These are phyloP conservation scores for Ichneumon xanthorius DNA, from an alignment of 2,888 invertebrate species.

Conservation along the genomic window DNA sequence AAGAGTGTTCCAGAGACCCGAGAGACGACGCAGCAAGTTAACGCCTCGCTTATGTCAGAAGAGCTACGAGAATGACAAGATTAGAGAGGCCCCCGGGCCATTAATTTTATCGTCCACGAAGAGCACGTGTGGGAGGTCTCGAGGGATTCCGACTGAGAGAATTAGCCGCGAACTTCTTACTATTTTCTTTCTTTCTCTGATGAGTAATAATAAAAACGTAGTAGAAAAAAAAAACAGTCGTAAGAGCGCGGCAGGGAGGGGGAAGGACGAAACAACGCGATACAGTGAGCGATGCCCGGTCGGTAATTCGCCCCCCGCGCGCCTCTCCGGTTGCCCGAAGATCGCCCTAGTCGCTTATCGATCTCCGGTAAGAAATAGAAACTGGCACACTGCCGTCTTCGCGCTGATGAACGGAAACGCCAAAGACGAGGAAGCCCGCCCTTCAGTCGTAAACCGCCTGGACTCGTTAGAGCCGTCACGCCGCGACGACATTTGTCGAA, in stretches of 20 bases:
- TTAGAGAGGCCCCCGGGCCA: slow-evolving; percentile 24
- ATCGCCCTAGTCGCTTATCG: slow-evolving; percentile 9
- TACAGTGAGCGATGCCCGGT: neutral
- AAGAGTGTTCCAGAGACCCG: slow-evolving; percentile 4
- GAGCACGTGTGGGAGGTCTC: neutral
- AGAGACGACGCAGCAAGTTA: neutral
- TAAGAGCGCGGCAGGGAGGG: neutral
- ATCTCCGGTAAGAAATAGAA: slow-evolving; percentile 16
- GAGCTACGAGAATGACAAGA: slow-evolving; percentile 20
- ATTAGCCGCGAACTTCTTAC: neutral
- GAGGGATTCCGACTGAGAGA: slow-evolving; percentile 14
- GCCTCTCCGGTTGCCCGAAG: neutral
- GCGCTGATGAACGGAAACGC: neutral
- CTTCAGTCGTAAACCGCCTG: neutral
- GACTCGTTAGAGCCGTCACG: neutral
- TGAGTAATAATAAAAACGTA: neutral
- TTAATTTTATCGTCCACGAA: slow-evolving; percentile 30
- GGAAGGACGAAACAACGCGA: neutral
- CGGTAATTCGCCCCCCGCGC: neutral
- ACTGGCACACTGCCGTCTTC: slow-evolving; percentile 29
- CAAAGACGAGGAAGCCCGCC: neutral
- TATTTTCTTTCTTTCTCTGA: neutral
- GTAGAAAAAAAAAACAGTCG: neutral
- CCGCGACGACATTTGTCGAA: neutral
- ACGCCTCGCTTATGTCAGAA: neutral